phyloP scores from a whole-genome alignment of 1,140 invertebrate genomes.

The Popillia japonica region DNA sequence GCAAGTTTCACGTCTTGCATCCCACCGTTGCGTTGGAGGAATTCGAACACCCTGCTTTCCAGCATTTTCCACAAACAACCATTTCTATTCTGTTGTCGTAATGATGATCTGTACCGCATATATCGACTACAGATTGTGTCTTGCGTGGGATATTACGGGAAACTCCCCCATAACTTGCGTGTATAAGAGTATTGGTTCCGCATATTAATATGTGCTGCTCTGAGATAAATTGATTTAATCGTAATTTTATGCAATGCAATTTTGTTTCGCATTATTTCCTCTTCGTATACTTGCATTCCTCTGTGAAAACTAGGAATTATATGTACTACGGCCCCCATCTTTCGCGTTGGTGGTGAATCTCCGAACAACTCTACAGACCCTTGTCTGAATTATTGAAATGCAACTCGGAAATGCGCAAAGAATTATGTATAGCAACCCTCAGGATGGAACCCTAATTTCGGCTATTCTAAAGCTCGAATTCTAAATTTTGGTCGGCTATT shows the following conservation, averaged over 20 bases:
- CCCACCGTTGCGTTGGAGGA: not conserved
- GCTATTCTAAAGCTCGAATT: not conserved
- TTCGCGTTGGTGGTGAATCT: no score
- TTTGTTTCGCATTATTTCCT: no score
- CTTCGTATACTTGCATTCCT: no score
- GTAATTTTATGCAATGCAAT: no score
- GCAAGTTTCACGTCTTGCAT: not conserved
- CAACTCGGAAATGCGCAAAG: constrained; percentile 13
- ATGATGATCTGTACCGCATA: not conserved
- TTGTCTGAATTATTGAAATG: constrained; percentile 7
- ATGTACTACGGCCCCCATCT: no score
- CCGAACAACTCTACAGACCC: not conserved
- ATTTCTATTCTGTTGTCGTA: not conserved
- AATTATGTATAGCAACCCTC: not conserved
- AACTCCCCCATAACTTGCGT: no score
- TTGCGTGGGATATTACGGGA: no score
- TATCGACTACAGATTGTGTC: not conserved
- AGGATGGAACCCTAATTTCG: not conserved
- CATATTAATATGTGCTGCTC: no score
- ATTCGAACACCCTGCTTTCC: not conserved
- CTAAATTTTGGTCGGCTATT: not conserved
- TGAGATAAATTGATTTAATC: no score
- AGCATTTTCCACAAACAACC: not conserved
- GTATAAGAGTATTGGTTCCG: no score
- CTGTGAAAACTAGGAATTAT: no score